phyloP scores from a whole-genome alignment of 2,797 vertebrate species.

The Oryzias sinensis region DNA sequence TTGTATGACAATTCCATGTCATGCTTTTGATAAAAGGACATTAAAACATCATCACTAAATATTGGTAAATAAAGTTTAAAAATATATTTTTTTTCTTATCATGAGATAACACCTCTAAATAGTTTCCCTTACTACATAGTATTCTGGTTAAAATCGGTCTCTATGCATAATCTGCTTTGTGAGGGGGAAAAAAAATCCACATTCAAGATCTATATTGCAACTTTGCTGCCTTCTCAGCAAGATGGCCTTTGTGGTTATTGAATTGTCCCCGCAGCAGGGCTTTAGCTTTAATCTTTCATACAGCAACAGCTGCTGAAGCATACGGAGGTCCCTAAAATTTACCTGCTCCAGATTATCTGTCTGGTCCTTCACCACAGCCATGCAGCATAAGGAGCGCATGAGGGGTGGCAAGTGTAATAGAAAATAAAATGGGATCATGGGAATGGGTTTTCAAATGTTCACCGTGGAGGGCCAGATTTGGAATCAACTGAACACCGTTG shows the following conservation, averaged over 20 bases:
- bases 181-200: background rate
- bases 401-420: slow-evolving; percentile 13
- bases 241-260: slow-evolving; percentile 48
- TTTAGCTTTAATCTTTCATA: slow-evolving; percentile 52
- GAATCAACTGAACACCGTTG: background rate
- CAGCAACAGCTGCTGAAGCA: slow-evolving; percentile 41
- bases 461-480: slow-evolving; percentile 4
- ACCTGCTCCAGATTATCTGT: slow-evolving; percentile 25
- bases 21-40: no score
- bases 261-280: slow-evolving; percentile 28
- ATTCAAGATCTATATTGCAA: slow-evolving; percentile 32
- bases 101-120: no score
- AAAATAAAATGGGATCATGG: slow-evolving; percentile 27
- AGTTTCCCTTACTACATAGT: no score
- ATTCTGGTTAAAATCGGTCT: background rate
- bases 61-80: no score
- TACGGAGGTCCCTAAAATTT: slow-evolving; percentile 53
- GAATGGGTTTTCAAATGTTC: slow-evolving; percentile 21
- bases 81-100: no score
- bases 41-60: no score
- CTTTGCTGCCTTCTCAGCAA: slow-evolving; percentile 44
- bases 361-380: slow-evolving; percentile 19
- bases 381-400: slow-evolving; percentile 3
- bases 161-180: slow-evolving; percentile 13
- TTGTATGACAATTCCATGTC: no score